phyloP scores from a whole-genome alignment of 1,140 invertebrate species.

The Drosophila nasuta region DNA sequence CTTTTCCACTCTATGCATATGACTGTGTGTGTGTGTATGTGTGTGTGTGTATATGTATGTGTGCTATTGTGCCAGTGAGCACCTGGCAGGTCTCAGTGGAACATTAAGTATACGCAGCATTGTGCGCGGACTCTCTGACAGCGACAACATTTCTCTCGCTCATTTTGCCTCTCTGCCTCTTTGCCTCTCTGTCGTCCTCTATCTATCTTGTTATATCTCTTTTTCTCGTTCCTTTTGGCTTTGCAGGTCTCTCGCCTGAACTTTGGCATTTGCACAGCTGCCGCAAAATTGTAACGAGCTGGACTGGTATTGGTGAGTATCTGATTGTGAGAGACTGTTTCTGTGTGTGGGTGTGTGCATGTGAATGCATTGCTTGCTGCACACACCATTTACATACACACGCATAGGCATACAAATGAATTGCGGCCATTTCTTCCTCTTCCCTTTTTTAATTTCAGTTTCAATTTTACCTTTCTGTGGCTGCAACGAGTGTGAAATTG shows the following conservation, averaged over 20 bases:
- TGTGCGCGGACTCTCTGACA: slow-evolving; percentile 39
- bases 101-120: slow-evolving; percentile 54
- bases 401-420: slow-evolving; percentile 19
- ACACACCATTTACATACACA: slow-evolving; percentile 22
- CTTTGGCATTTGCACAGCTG: slow-evolving; percentile 55
- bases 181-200: neutral
- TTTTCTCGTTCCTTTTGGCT: slow-evolving; percentile 9
- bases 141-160: slow-evolving; percentile 17
- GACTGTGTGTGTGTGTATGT: neutral
- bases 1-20: neutral
- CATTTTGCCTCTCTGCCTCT: neutral
- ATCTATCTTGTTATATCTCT: neutral
- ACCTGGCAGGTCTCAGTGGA: slow-evolving; percentile 42
- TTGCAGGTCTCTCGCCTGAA: slow-evolving; percentile 48
- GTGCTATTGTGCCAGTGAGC: slow-evolving; percentile 25
- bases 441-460: slow-evolving; percentile 57
- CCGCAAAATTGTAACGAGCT: slow-evolving; percentile 47
- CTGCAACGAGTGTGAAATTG: slow-evolving; percentile 1
- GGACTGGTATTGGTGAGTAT: slow-evolving; percentile 20
- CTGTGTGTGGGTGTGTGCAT: neutral
- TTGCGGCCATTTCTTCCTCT: slow-evolving; percentile 30
- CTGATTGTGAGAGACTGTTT: slow-evolving; percentile 6
- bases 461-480: slow-evolving; percentile 47
- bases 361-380: slow-evolving; percentile 26
- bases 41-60: slow-evolving; percentile 8